Conservation (phyloP, 2,797 vertebrate species). For the Enteromius fasciolatus region DNA sequence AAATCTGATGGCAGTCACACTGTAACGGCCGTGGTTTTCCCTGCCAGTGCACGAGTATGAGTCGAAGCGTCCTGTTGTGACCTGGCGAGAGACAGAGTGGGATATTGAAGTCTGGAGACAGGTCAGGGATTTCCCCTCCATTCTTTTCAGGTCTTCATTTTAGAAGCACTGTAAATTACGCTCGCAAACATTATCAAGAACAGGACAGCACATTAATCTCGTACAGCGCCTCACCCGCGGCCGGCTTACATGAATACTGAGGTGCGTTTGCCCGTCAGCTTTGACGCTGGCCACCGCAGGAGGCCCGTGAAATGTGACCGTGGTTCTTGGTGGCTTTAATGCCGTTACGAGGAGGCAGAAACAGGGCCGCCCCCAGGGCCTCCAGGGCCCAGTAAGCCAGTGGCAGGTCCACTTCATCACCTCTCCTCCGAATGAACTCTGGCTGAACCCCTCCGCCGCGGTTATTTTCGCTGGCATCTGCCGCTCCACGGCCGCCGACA, state of each 20-base stretch:
- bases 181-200: conserved; percentile 4
- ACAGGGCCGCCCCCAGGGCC: conserved; percentile 59
- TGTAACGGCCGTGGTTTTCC: background rate
- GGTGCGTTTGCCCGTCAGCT: background rate
- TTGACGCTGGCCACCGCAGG: background rate
- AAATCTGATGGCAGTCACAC: conserved; percentile 41
- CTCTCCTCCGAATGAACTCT: conserved; percentile 65
- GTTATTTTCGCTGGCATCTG: conserved; percentile 64
- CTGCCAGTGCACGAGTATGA: conserved; percentile 15
- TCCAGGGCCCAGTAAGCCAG: conserved; percentile 64
- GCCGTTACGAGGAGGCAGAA: conserved; percentile 55
- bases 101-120: conserved; percentile 39
- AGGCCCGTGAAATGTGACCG: conserved; percentile 29
- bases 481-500: conserved; percentile 54
- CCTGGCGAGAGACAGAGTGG: conserved; percentile 30
- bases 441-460: conserved; percentile 61
- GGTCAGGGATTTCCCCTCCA: conserved; percentile 18
- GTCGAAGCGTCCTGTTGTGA: conserved; percentile 32
- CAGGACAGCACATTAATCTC: background rate
- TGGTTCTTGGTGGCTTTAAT: conserved; percentile 35
- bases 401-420: conserved; percentile 70
- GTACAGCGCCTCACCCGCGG: background rate
- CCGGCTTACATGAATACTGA: conserved; percentile 1
- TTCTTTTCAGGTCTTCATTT: conserved; percentile 13
- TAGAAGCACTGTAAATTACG: conserved; percentile 17